Evolutionary conservation across 2,113 vertebrate genomes (phyloP).

Genomic region (Scytalopus superciliaris): DNA sequence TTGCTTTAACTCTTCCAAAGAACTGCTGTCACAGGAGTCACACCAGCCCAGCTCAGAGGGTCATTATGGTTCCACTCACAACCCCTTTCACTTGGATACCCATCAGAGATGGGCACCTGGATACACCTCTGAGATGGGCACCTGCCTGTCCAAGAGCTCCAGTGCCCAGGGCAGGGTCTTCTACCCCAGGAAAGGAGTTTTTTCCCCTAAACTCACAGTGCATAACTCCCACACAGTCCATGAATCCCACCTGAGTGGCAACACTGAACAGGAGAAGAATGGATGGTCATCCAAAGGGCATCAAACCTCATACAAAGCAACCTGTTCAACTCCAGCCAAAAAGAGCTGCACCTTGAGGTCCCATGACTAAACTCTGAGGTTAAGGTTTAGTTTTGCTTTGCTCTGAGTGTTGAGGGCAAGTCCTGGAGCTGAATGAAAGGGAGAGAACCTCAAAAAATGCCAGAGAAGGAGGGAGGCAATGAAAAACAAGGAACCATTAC

Average conservation of each 20-base stretch:
- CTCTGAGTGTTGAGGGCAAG: background rate
- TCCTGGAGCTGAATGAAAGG: background rate
- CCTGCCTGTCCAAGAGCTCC: background rate
- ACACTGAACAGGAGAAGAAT: background rate
- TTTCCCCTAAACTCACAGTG: background rate
- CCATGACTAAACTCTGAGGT: background rate
- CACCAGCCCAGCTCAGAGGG: background rate
- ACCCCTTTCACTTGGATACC: background rate
- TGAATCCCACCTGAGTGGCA: background rate
- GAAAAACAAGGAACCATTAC: background rate
- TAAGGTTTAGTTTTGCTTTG: background rate
- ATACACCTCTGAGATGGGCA: background rate
- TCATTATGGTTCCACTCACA: fast-evolving
- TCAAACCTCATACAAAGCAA: background rate
- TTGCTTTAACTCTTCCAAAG: background rate
- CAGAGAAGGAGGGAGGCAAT: background rate
- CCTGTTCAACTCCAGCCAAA: background rate
- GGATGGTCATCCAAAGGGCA: background rate
- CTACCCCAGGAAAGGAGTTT: background rate
- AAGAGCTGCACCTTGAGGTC: background rate
- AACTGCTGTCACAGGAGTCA: background rate
- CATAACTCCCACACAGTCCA: background rate
- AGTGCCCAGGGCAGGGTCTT: background rate
- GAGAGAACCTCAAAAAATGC: background rate
- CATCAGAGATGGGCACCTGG: background rate